Percentiles rank a stretch among this genome's conserved stretches.
These are phyloP conservation scores for Anastrepha ludens DNA, from an alignment of 1,140 invertebrate species.

Conservation along the genomic window DNA sequence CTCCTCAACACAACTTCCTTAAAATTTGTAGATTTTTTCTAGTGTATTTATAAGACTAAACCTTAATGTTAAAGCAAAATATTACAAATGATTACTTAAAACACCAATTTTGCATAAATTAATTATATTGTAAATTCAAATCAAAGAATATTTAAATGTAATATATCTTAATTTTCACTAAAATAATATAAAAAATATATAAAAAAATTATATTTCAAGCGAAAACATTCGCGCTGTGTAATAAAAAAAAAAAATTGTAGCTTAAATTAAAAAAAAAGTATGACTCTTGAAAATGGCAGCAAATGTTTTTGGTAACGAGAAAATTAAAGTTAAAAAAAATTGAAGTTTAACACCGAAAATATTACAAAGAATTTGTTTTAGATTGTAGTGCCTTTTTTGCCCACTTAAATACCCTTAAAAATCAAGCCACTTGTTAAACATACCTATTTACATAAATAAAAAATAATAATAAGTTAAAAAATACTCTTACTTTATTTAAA, in stretches of 20 bases:
- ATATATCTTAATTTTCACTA: neutral
- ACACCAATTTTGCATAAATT: conserved; percentile 54
- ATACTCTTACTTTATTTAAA: neutral
- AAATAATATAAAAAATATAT: neutral
- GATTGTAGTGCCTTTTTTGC: conserved; percentile 71
- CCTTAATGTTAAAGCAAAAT: neutral
- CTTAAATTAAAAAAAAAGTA: too few species aligned
- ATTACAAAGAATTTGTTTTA: conserved; percentile 39
- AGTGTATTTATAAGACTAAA: neutral
- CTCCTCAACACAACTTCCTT: neutral
- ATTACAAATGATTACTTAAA: conserved; percentile 51
- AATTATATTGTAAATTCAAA: neutral
- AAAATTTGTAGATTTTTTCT: neutral
- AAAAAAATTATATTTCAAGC: too few species aligned
- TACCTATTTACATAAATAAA: conserved; percentile 15
- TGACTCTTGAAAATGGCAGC: neutral
- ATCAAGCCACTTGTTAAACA: conserved; percentile 16
- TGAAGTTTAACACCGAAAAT: neutral
- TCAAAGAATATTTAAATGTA: neutral
- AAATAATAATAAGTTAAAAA: neutral
- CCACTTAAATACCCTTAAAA: conserved; percentile 58
- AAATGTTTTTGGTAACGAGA: too few species aligned
- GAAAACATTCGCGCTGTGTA: too few species aligned
- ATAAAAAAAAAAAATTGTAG: too few species aligned
- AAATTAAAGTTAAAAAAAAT: neutral